Base-by-base conservation (phyloP, 2,888 invertebrate species). In the Portevinia maculata region DNA sequence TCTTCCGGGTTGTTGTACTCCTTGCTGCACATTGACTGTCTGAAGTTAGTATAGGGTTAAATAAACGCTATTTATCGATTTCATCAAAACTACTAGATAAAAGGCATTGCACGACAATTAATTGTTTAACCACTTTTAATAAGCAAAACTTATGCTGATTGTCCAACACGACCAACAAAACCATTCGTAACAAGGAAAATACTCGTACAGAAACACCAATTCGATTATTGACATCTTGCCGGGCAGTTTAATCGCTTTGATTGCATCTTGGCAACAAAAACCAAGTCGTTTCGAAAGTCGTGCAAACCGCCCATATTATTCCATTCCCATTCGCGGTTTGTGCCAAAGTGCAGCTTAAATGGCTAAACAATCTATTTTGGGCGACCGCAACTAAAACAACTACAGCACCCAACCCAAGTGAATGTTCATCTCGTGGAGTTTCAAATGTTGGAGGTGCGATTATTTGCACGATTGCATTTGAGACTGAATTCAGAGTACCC, bases 241-340 rank as follows among this genome's bases (percentile, higher is more conserved):
- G 30, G 19, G 28, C 69, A 28, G 48, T 69, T 46, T 30, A 69
- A 19, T 57, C 57, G 46, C 1, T 7, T 13, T 11, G 57, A 59
- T 70, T 28, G n/a, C 39, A 70, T 70, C 59, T 28, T 52, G 28
- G n/a, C 13, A 64, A 37, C 37, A 64, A 39, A n/a, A n/a, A 30
- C 57, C 19, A 44, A 69, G 37, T 24, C 69, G 50, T 19, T 39
- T 48, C 48, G 48, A 69, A 69, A 69, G 48, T 57, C 69, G 57
- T 59, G 69, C 69, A 30, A 21, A 21, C 9, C 17, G 4, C n/a
- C 30, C n/a, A 59, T 30, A 44, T 44, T n/a, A 30, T 59, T 53
- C n/a, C 28, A 59, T 11, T 15, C 17, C n/a, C 41, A 21, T 24
- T 24, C 24, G 3, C 24, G 5, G 3, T 24, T 2, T 24, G 24